Percentiles rank a stretch among this genome's conserved stretches.
phyloP scores from a whole-genome alignment of 2,113 vertebrate genomes.

The cat (Felis catus) region DNA sequence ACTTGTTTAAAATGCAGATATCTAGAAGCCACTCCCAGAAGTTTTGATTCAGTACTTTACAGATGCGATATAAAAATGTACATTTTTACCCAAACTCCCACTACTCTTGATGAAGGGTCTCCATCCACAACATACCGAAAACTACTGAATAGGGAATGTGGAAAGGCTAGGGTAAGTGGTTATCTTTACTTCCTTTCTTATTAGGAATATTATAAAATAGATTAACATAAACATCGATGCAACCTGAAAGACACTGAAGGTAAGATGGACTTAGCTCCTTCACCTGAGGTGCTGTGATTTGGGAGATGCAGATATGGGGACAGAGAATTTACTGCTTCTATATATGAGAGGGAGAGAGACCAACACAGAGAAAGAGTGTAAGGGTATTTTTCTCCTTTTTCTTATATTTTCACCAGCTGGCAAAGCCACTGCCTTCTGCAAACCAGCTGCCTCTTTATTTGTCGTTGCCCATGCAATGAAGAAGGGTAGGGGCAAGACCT shows the following conservation, averaged over 20 bases:
- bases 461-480: neutral
- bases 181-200: neutral
- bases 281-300: neutral
- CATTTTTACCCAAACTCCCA: neutral
- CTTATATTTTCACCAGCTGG: neutral
- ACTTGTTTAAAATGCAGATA: neutral
- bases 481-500: neutral
- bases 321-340: neutral
- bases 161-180: neutral
- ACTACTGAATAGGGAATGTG: neutral
- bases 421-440: neutral
- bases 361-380: neutral
- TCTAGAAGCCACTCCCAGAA: neutral
- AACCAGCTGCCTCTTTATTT: neutral
- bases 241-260: neutral
- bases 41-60: neutral
- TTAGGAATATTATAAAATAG: neutral
- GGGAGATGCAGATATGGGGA: rapidly evolving
- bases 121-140: neutral
- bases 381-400: neutral
- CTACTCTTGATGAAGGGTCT: neutral
- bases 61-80: neutral
- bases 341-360: neutral
- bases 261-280: neutral
- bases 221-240: neutral